phyloP scores from a whole-genome alignment of 2,888 invertebrate species.

The Drosophila kanekoi region DNA sequence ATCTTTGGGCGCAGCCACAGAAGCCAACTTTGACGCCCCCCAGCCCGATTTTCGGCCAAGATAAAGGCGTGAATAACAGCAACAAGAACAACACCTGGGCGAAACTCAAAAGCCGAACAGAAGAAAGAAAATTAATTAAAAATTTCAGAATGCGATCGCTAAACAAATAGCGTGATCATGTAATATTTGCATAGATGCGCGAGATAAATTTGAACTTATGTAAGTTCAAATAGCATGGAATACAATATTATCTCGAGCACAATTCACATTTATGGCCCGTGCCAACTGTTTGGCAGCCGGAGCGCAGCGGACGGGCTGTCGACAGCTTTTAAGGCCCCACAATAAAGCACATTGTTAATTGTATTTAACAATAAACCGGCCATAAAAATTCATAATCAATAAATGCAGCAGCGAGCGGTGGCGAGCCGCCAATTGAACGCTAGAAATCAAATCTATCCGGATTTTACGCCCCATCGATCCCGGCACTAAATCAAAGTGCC shows the following conservation, averaged over 20 bases:
- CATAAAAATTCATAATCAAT: constrained; percentile 62
- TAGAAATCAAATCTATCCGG: constrained; percentile 56
- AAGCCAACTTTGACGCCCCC: constrained; percentile 12
- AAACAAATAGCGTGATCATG: constrained; percentile 58
- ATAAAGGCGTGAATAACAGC: constrained; percentile 54
- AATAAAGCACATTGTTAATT: constrained; percentile 58
- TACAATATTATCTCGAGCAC: constrained; percentile 24
- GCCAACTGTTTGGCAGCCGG: constrained; percentile 32
- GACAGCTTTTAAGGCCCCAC: constrained; percentile 35
- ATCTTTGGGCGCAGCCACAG: constrained; percentile 18
- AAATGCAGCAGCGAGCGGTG: constrained; percentile 39
- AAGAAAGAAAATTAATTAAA: constrained; percentile 63
- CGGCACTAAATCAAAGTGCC: constrained; percentile 51
- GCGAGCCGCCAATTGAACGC: constrained; percentile 39
- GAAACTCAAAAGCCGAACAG: constrained; percentile 20
- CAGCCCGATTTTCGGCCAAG: constrained; percentile 37
- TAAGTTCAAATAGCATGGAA: constrained; percentile 33
- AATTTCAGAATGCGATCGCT: constrained; percentile 45
- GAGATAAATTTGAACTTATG: constrained; percentile 39
- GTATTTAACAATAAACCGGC: constrained; percentile 59
- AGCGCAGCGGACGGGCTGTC: constrained; percentile 10
- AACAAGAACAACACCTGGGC: constrained; percentile 35
- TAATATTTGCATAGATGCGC: constrained; percentile 43
- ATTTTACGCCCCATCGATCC: constrained; percentile 34
- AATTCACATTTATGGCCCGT: constrained; percentile 25